Evolutionary conservation across 2,113 vertebrate genomes (phyloP).

Genomic region (Etia nguti): DNA sequence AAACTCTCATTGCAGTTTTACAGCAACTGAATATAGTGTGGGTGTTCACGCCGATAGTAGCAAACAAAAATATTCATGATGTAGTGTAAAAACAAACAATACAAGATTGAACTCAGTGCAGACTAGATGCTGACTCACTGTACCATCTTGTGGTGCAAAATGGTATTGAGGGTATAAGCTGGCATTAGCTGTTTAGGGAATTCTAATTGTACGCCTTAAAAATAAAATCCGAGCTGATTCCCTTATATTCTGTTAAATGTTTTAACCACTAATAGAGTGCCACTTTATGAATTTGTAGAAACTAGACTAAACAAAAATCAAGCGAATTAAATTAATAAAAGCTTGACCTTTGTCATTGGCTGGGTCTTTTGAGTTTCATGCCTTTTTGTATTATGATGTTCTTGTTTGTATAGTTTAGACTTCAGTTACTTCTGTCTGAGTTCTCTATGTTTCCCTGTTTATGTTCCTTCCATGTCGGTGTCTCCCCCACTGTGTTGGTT

Average conservation of each 20-base stretch:
- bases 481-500: neutral
- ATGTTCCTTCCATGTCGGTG: neutral
- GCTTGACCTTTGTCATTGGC: no score
- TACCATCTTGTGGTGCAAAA: neutral
- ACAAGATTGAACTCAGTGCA: neutral
- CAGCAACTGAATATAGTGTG: neutral
- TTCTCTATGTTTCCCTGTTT: neutral
- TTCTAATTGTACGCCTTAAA: neutral
- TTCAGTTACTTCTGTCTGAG: neutral
- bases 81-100: neutral
- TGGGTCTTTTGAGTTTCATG: neutral
- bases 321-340: no score
- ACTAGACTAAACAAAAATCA: no score
- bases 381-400: neutral
- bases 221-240: neutral
- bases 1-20: neutral
- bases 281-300: no score
- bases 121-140: neutral
- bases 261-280: no score
- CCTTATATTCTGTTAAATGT: neutral
- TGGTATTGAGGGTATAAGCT: neutral
- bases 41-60: neutral
- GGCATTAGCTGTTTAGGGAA: neutral
- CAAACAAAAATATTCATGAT: neutral
- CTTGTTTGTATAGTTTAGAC: neutral